A percentile compares a stretch with the other conserved stretches of the same genome.
phyloP scores from a whole-genome alignment of 1,140 invertebrate species.

The Lucilia sericata region DNA sequence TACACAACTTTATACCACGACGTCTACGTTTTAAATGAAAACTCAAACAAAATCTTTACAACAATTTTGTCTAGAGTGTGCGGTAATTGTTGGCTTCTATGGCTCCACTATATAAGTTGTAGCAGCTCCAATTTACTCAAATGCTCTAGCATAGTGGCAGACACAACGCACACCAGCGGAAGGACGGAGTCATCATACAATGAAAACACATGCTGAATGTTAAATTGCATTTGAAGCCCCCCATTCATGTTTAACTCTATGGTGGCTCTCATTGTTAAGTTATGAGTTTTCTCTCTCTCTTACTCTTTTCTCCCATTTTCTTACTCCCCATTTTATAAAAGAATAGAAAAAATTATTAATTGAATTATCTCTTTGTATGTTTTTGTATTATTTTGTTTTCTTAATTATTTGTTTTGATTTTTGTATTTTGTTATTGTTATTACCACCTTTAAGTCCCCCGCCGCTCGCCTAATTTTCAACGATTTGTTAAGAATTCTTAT shows the following conservation, averaged over 20 bases:
- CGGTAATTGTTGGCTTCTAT: not conserved
- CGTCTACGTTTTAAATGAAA: conserved; percentile 18
- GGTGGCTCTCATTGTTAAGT: too few relatives aligned
- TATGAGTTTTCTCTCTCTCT: not conserved
- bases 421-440: not conserved
- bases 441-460: not conserved
- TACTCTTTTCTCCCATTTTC: not conserved
- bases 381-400: not conserved
- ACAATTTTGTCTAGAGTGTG: not conserved
- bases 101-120: not conserved
- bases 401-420: conserved; percentile 25
- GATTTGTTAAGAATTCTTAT: not conserved
- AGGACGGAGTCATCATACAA: too few relatives aligned
- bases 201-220: not conserved
- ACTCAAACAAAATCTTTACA: not conserved
- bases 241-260: not conserved
- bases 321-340: not conserved
- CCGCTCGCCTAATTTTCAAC: too few relatives aligned
- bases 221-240: conserved; percentile 11
- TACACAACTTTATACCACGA: conserved; percentile 30
- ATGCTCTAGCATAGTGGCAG: not conserved
- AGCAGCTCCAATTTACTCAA: conserved; percentile 1
- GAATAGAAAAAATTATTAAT: not conserved
- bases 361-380: conserved; percentile 9
- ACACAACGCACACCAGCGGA: too few relatives aligned